These are phyloP conservation scores for Oncorhynchus kisutch DNA, from an alignment of 2,113 vertebrate species.

Conservation along the genomic window DNA sequence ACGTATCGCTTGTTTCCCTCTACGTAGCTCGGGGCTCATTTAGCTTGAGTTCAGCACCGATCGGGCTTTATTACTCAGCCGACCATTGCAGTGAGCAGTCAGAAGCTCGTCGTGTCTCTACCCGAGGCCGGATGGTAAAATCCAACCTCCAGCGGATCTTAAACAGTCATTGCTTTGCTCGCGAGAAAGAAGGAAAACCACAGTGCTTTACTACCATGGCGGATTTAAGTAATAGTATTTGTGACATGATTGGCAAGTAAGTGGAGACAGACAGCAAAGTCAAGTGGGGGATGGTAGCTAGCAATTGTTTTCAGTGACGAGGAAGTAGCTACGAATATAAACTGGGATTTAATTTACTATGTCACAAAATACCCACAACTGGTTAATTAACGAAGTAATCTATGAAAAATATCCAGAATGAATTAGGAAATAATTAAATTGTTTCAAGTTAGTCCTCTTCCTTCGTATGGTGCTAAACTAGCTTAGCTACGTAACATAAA, in stretches of 20 bases:
- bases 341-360: background rate
- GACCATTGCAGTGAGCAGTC: slow-evolving; percentile 65
- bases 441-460: background rate
- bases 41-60: background rate
- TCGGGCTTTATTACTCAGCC: slow-evolving; percentile 29
- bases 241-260: slow-evolving; percentile 80
- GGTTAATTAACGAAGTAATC: background rate
- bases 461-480: background rate
- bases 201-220: slow-evolving; percentile 68
- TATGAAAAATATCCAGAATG: background rate
- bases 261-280: slow-evolving; percentile 46
- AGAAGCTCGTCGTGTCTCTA: slow-evolving; percentile 68
- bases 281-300: slow-evolving; percentile 56
- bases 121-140: slow-evolving; percentile 85
- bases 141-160: slow-evolving; percentile 87
- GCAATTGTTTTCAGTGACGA: background rate
- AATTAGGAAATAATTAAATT: background rate
- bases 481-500: background rate
- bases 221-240: slow-evolving; percentile 74
- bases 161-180: slow-evolving; percentile 85
- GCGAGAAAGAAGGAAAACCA: slow-evolving; percentile 82
- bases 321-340: background rate
- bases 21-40: background rate
- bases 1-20: background rate
- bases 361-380: background rate